Conservation (phyloP, 2,113 vertebrate species). For the Crotalus tigris region DNA sequence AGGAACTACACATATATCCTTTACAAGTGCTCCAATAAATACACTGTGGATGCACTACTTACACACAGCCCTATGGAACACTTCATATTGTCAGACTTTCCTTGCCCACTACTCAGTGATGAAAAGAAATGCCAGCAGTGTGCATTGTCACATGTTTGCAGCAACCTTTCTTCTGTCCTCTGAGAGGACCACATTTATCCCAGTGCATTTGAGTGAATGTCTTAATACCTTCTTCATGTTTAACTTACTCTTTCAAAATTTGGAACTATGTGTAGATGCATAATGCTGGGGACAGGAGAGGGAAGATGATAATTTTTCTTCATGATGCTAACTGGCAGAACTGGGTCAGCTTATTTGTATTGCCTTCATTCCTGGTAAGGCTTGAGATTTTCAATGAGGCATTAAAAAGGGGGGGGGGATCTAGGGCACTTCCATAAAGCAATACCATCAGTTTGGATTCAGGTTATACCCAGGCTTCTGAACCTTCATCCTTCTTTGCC, state of each 20-base stretch:
- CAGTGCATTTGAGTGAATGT: not conserved
- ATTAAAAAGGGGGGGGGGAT: not conserved
- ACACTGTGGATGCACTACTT: not conserved
- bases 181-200: conserved; percentile 12
- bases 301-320: not conserved
- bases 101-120: not conserved
- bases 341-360: not conserved
- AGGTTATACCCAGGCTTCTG: not conserved
- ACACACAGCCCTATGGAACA: not conserved
- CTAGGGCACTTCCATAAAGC: not conserved
- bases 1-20: not conserved
- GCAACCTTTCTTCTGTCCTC: not conserved
- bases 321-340: conserved; percentile 22
- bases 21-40: not conserved
- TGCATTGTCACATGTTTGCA: not conserved
- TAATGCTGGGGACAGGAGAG: not conserved
- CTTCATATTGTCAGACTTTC: not conserved
- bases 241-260: not conserved
- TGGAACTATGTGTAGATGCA: not conserved
- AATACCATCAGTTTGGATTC: not conserved
- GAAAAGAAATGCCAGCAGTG: not conserved
- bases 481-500: not conserved
- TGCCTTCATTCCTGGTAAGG: not conserved
- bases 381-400: not conserved
- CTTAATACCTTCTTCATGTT: conserved; percentile 5